Base-by-base conservation (phyloP, 2,888 invertebrate genomes). In the Polydrusus tereticollis region DNA sequence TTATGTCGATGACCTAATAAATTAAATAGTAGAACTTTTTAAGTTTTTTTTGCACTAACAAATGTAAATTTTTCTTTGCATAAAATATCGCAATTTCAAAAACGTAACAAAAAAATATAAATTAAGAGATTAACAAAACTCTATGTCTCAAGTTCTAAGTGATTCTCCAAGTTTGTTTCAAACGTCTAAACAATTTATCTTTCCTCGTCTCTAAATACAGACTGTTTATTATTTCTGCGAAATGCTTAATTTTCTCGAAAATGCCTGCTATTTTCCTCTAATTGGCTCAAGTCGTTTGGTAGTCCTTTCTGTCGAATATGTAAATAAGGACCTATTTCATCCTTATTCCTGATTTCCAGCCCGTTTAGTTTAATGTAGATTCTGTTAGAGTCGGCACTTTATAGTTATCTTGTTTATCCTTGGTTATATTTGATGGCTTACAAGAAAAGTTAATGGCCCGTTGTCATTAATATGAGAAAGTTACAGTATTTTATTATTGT, bases 331-430 rank as follows among this genome's bases (percentile, higher is more conserved):
- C 59, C 41, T 58, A 58, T 58, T 58, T 58, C 36, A 36, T 41
- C 41, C 41, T 38, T 41, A 21, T 38, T 59, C 59, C 43, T 59
- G 59, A 59, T 59, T 57, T 59, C 38, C 59, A 43, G 23, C 38
- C 59, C 43, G 43, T 59, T 59, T 59, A 59, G 43, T 59, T 59
- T 59, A 59, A 59, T 59, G 59, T 26, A 43, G 43, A 59, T 59
- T 41, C 59, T 59, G 43, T 41, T 41, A 43, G 21, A 38, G 59
- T 38, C 23, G 59, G 21, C 23, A 41, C 38, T 41, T 38, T 43
- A 41, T 43, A 59, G 59, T 59, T 59, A 41, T 38, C 59, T 38
- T 59, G 59, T 59, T 59, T 59, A 43, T 59, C 38, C 23, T 38
- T 14, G 23, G 59, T 38, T 26, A 23, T 38, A 59, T 43, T 59